Conservation (phyloP, 2,113 vertebrate species). For the Hippocampus abdominalis region DNA sequence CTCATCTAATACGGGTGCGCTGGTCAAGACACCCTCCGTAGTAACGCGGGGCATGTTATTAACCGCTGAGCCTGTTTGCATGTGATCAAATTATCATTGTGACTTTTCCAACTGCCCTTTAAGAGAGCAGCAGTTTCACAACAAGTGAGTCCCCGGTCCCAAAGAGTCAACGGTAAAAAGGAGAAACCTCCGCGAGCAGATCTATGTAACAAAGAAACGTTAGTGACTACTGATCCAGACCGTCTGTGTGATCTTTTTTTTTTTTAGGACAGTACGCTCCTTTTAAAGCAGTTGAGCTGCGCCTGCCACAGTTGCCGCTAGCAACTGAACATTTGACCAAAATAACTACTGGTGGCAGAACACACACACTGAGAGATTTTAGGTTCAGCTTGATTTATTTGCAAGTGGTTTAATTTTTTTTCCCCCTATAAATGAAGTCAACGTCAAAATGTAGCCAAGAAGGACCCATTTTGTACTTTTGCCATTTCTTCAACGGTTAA, state of each 20-base stretch:
- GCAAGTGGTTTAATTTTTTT: no score
- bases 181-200: neutral
- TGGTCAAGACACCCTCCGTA: constrained; percentile 8
- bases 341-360: neutral
- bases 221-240: neutral
- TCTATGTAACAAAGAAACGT: neutral
- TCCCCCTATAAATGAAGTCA: no score
- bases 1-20: constrained; percentile 30
- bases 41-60: constrained; percentile 3
- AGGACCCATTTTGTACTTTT: no score
- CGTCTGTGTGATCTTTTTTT: neutral
- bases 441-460: no score
- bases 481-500: no score
- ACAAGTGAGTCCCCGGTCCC: neutral
- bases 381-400: neutral
- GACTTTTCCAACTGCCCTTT: neutral
- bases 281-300: neutral
- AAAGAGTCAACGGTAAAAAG: neutral
- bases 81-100: neutral
- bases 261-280: neutral
- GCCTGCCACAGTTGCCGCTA: neutral
- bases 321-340: constrained; percentile 1
- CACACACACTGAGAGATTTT: neutral
- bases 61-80: neutral
- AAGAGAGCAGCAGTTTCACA: neutral